Base-by-base conservation (phyloP, 2,888 invertebrate species). In the Muschampia plurimacula region DNA sequence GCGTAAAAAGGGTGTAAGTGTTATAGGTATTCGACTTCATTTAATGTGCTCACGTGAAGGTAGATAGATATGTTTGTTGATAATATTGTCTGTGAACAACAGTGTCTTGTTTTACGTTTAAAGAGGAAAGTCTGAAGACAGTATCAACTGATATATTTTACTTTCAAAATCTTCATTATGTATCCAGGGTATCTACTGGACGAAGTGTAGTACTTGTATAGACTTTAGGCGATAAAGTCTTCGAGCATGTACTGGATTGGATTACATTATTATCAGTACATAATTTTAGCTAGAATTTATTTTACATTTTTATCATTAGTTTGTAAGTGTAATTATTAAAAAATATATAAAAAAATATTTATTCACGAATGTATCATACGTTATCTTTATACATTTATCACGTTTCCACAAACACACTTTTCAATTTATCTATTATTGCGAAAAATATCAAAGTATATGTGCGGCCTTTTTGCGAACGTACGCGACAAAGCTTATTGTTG, bases 181-280 rank as follows among this genome's bases (percentile, higher is more conserved):
- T 60, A 80, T 80, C 78, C 79, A 77, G 79, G 82, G 82, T 75
- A 78, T 75, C 81, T 82, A 84, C 83, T 81, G 78, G 52, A 67
- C 39, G 78, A 78, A 83, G 80, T 77, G 83, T 77, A 82, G 94
- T 93, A 94, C 92, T 92, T 92, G 94, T 93, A 86, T 88, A 86
- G 94, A 84, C 94, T 94, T 94, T 94, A 92, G 86, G 83, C 84
- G 83, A 86, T 92, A 94, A 94, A 94, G 94, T 92, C 93, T 91
- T 84, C 83, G 83, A 82, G 91, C 91, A 93, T 90, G 93, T 93
- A 91, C 93, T 77, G 62, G 75, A 76, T 78, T 76, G 77, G 80
- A 86, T 82, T 81, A 79, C 77, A 79, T 83, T 81, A 81, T 80
- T 85, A 85, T 85, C 88, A 81, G 84, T 88, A 88, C 74, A 84